Evolutionary conservation across 2,888 invertebrate genomes (phyloP), one percentile per base, ranked within the genome.

Genomic region (Drosophila phalerata): DNA sequence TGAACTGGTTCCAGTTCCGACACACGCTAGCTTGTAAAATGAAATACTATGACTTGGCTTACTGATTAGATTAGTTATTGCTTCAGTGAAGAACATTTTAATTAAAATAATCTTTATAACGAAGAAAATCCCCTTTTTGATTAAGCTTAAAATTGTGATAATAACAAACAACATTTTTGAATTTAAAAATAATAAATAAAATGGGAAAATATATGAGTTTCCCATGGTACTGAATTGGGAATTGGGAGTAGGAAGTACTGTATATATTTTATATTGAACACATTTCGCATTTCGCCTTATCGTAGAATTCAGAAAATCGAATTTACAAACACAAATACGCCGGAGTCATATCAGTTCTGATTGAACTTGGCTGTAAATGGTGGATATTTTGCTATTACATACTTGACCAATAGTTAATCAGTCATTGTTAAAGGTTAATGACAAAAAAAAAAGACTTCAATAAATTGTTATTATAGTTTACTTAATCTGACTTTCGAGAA

Each of bases 401-500:
- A 38, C 38, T 38, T 38, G 38, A 38, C 15, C 15, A 38, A 9
- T 15, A 3, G 15, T 38, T 38, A 15, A 38, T 38, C 38, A 38
- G 38, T 42, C 19, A 42, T 42, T 42, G 42, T 11, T 19, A 43
- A 22, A 6, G 25, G 22, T 43, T 43, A 25, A 17, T 11, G 3
- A 22, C n/a, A 43, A 43, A 19, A 22, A 19, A 22, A 43, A 1
- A 43, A 43, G 43, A 22, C 5, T 8, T 8, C 10, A 9, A 17
- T 19, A 17, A 8, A 32, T 19, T 42, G 4, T n/a, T 42, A 43
- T 43, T 43, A 22, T 55, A 9, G 30, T 30, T 43, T 32, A 11
- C 22, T 22, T 56, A 56, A 3, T 34, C 43, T 22, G 43, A 43
- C 10, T 32, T 55, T 43, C 32, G 56, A 56, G 45, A 13, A 47